Base-by-base conservation (phyloP, 2,113 vertebrate genomes). In the Carettochelys insculpta region DNA sequence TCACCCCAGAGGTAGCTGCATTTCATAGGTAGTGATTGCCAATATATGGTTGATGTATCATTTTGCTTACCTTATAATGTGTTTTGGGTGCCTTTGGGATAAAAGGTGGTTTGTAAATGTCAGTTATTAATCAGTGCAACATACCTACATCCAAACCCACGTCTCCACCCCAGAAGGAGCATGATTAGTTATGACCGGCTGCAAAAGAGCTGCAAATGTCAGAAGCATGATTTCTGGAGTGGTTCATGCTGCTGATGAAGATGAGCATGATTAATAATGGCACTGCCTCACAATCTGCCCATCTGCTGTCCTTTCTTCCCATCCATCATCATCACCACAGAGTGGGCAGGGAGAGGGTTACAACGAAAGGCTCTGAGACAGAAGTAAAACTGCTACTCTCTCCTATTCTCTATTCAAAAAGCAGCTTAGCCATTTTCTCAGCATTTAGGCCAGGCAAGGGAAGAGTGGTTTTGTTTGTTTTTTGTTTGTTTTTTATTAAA, bases 151-250 rank as follows among this genome's bases (percentile, higher is more conserved):
- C 73, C 87, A 75, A 93, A 83, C 91, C 85, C 76, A 24, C 85
- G 54, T 80, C 90, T 93, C 95, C 85, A 88, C 93, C 94, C 88
- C 82, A 68, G 54, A n/a, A 86, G 68, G 81, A 89, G 58, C 8
- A 1, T 34, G 81, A 89, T 90, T 88, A 87, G 88, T 89, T 87
- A 91, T 87, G 93, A 97, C 97, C 38, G 87, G 80, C 82, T 88
- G 84, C 85, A 68, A 7, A 2, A 41, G 85, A 73, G 89, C 10
- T 89, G 78, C 88, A 89, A 80, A 17, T 0, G 73, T 80, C 89
- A 87, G 83, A 52, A 83, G 83, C 84, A 48, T 50, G 84, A 38
- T 82, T 14, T 53, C 85, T 17, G 80, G 79, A 52, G 58, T 56
- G 73, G 87, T 24, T 58, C 1, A 10, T 79, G 76, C 87, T 77